Evolutionary conservation across 2,113 vertebrate genomes (phyloP).

Genomic region (Corythoichthys haematopterus): DNA sequence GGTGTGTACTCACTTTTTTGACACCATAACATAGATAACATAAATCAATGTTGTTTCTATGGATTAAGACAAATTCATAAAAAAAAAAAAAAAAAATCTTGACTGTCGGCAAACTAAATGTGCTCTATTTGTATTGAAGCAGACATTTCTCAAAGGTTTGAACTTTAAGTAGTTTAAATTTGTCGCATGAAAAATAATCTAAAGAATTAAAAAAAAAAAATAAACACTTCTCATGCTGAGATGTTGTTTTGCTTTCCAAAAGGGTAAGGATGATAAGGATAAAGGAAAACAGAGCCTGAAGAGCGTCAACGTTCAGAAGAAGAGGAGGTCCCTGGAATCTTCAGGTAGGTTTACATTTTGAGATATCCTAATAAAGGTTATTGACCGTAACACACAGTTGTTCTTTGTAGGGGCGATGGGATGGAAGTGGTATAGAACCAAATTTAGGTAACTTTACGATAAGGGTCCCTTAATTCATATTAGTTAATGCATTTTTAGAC

Average conservation of each 20-base stretch:
- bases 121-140: no score
- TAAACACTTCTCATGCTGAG: neutral
- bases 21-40: no score
- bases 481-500: no score
- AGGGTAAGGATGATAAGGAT: conserved; percentile 71
- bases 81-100: no score
- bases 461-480: no score
- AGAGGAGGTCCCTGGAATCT: conserved; percentile 71
- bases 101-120: no score
- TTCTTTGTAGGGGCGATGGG: neutral
- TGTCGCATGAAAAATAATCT: no score
- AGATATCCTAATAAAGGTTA: neutral
- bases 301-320: conserved; percentile 68
- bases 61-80: no score
- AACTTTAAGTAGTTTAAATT: neutral
- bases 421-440: neutral
- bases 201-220: neutral
- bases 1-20: no score
- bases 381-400: neutral
- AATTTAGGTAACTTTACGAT: neutral
- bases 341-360: conserved; percentile 69
- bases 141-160: no score
- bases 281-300: conserved; percentile 62
- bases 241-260: conserved; percentile 21
- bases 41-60: no score